Percentiles rank a stretch among this genome's conserved stretches.
phyloP scores from a whole-genome alignment of 2,888 invertebrate genomes.

The Rotaria macrura region DNA sequence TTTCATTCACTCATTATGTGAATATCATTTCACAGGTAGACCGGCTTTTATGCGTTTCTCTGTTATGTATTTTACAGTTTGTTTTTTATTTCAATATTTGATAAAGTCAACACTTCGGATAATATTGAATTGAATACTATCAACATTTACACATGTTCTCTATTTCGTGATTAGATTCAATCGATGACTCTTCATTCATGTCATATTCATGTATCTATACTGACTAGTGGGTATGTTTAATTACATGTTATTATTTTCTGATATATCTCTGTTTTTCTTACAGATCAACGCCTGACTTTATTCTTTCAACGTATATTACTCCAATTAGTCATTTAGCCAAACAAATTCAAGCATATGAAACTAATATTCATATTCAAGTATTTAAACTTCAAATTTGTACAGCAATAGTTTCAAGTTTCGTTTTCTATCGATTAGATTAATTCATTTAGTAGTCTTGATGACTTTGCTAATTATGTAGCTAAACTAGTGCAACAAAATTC shows the following conservation, averaged over 20 bases:
- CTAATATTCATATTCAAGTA: slow-evolving; percentile 12
- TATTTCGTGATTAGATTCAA: not conserved
- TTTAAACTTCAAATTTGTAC: too few relatives aligned
- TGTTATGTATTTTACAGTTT: too few relatives aligned
- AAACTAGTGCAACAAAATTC: not conserved
- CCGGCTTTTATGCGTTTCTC: too few relatives aligned
- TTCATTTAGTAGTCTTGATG: not conserved
- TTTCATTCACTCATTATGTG: too few relatives aligned
- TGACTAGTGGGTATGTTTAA: not conserved
- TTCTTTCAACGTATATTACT: slow-evolving; percentile 1
- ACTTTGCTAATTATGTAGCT: not conserved
- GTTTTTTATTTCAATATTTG: too few relatives aligned
- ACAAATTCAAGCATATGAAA: not conserved
- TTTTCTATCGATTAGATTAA: not conserved
- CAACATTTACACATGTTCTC: too few relatives aligned
- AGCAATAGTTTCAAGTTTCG: too few relatives aligned
- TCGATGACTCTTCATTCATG: not conserved
- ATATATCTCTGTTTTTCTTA: not conserved
- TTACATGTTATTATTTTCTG: not conserved
- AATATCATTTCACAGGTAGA: too few relatives aligned
- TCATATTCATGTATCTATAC: not conserved
- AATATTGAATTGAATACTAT: too few relatives aligned
- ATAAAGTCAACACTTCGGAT: too few relatives aligned
- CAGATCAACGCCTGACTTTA: slow-evolving; percentile 14
- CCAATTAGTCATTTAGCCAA: not conserved